Base-by-base conservation (phyloP, 1,140 invertebrate species). In the Gonioctena quinquepunctata region DNA sequence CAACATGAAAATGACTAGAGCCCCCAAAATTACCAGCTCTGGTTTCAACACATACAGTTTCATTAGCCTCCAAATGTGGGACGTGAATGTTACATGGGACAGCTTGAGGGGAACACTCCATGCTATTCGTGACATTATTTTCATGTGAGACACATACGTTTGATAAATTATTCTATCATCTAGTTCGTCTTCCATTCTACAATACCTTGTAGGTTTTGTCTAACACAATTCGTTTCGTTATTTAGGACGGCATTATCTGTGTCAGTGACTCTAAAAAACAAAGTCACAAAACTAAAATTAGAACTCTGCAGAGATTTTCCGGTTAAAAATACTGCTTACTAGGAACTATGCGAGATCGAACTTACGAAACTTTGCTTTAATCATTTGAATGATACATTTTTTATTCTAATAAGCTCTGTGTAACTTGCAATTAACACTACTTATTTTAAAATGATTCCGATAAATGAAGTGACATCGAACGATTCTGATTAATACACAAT, bases 161-260 rank as follows among this genome's bases (percentile, higher is more conserved):
- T 94, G 92, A 83, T 93, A 93, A 73, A 94, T 86, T 76, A 94
- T 89, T 87, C 89, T 90, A 79, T 94, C 93, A 85, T 95, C 93
- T 79, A 94, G 85, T 87, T 94, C 92, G 89, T 95, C 93, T 88
- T 95, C 93, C 93, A 95, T 95, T 59, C 66, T 69, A 67, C 56
- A 68, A 49, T 67, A 13, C 48, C 70, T 25, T 67, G 49, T 23
- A 27, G 25, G 26, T 48, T 48, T 48, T 33, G 28, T 63, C 22
- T 52, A 66, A 63, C 22, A 57, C 19, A 63, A 19, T 19, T 65
- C 61, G 66, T 56, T 50, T n/a, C 5, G 69, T 65, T 66, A n/a
- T 65, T 59, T 22, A 59, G 56, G 66, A 68, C 68, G 62, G 52
- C 72, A 70, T 74, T 68, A 54, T 64, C 68, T 74, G 64, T 48